Evolutionary conservation across 2,888 invertebrate species (phyloP), one percentile per base, ranked within the genome.

Genomic region (Hirtodrosophila duncani): DNA sequence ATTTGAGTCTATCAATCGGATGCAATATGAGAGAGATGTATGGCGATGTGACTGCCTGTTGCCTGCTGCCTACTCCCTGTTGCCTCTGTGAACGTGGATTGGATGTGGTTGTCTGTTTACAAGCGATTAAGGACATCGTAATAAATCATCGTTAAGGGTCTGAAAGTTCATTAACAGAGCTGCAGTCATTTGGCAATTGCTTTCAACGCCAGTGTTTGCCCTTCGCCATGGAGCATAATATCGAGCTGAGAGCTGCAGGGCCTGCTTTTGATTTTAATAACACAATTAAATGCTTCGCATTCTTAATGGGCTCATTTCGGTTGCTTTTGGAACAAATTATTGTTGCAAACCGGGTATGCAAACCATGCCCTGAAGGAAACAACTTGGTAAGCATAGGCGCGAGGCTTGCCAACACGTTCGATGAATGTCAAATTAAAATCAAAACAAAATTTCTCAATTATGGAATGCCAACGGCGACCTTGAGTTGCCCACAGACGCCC

Each of bases 111-210:
- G 36, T 43, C 51, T 58, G 49, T 46, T 60, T 49, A 59, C 51
- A 53, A 48, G 65, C 65, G 50, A 58, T 77, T 77, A 67, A 51
- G 55, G 50, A 49, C 65, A 74, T 62, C 37, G 60, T 58, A 70
- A 70, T 67, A 63, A 70, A 70, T 74, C 67, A 74, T 65, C 58
- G 53, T 67, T 78, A 78, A 43, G 59, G 55, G 48, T 39, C n/a
- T n/a, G 55, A 37, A 56, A 58, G 74, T 58, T 74, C 63, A 60
- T 74, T 74, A 70, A 34, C n/a, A n/a, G 48, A 49, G 39, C 23
- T 46, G 27, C 56, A 41, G 45, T 10, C 31, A 29, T n/a, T 29
- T 42, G 11, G 24, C 20, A 33, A 20, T 57, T 29, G 23, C 18
- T 24, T 34, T 9, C 14, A 9, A 16, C 29, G 24, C 10, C 42